Base-by-base conservation (phyloP, 30 jellyfish, hydroid and myxozoan genomes). In the Sanderia malayensis region DNA sequence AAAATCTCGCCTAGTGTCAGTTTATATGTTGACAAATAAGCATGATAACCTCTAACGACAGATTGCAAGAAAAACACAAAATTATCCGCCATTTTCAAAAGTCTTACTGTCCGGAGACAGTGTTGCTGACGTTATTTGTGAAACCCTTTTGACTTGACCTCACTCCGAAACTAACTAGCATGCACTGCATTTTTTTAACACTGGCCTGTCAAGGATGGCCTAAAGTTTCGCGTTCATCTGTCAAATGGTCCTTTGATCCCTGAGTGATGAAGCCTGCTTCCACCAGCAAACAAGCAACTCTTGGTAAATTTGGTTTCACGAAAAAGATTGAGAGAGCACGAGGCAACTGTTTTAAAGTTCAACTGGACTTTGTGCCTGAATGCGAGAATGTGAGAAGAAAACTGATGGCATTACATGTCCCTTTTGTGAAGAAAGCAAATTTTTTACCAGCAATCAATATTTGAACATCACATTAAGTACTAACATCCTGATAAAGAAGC, bases 241-340 rank as follows among this genome's bases (percentile, higher is more conserved):
- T 63, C 76, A 63, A 31, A 63, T 29, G 76, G 76, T 63, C 76
- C 76, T 57, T 63, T 0, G 61, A 63, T 33, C 80, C 80, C 31
- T 67, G 67, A 67, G 80, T 44, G 66, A 67, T 67, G 80, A 67
- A 67, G 80, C 80, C 80, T 33, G 76, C 58, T 63, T 63, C 76
- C 76, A 63, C 76, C 76, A 0, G 68, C 67, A 68, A 46, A 31
- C 83, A 71, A 52, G 59, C 58, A 55, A 71, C 83, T 71, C 72
- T 71, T 24, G 72, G 31, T n/a, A 55, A 55, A 24, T 55, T 20
- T 55, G 67, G 67, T n/a, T 55, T 20, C 67, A 55, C 67, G 8
- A 55, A 55, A 24, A 8, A 20, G 31, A 24, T 55, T 20, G 31
- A 55, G 27, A 55, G 10, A n/a, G 27, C 67, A 20, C 67, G 31